A percentile compares a stretch with the other conserved stretches of the same genome.
These are phyloP conservation scores for Tupiocoris notatus DNA, from an alignment of 2,888 invertebrate genomes.

Conservation along the genomic window DNA sequence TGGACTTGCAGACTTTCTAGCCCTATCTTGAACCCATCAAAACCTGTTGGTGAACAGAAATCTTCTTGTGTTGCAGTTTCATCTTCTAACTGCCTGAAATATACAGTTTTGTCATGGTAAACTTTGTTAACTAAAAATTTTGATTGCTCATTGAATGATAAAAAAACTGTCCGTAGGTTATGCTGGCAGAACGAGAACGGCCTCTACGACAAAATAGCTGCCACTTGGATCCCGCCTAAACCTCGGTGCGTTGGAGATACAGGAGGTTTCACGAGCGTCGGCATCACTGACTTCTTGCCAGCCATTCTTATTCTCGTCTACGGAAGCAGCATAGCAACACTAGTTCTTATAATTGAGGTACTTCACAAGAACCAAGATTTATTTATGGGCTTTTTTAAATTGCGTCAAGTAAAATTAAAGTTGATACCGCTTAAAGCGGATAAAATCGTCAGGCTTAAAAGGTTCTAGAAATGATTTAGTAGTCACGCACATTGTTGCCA, in stretches of 20 bases:
- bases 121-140: background rate
- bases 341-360: conserved; percentile 42
- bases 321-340: conserved; percentile 41
- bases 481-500: too few relatives aligned
- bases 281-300: conserved; percentile 47
- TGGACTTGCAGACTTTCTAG: too few relatives aligned
- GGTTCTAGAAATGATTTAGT: too few relatives aligned
- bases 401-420: background rate
- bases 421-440: too few relatives aligned
- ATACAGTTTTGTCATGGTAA: conserved; percentile 8
- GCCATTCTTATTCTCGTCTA: conserved; percentile 46
- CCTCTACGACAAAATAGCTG: conserved; percentile 57
- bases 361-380: conserved; percentile 34
- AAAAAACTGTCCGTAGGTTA: conserved; percentile 56
- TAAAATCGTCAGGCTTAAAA: too few relatives aligned
- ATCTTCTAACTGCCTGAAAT: too few relatives aligned
- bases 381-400: background rate
- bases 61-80: too few relatives aligned
- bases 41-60: too few relatives aligned
- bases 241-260: conserved; percentile 58
- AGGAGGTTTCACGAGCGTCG: conserved; percentile 58
- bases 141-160: too few relatives aligned
- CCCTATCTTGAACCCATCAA: too few relatives aligned
- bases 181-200: conserved; percentile 64
- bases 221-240: conserved; percentile 60